Percentiles rank a stretch among this genome's conserved stretches.
Conservation (phyloP, 2,113 vertebrate species). For the Myotis lucifugus region DNA sequence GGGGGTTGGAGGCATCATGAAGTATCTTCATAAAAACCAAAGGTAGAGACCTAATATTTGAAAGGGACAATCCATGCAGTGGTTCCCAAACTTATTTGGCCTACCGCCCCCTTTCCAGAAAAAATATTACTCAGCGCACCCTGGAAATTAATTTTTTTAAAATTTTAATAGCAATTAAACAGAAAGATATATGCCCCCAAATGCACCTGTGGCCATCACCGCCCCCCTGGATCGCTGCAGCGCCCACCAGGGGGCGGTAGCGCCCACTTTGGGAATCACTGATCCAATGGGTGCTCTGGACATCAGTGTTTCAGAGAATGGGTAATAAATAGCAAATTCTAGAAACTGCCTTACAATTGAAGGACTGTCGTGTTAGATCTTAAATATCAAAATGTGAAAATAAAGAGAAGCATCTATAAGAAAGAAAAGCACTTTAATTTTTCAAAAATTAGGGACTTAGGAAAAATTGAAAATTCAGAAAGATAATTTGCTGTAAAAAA, state of each 20-base stretch:
- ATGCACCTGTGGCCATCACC: no score
- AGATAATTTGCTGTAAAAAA: not conserved
- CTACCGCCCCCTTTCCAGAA: no score
- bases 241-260: no score
- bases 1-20: not conserved
- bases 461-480: conserved; percentile 14
- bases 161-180: no score
- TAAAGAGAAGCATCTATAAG: not conserved
- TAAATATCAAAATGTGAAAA: conserved; percentile 30
- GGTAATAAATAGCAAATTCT: not conserved
- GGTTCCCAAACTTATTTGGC: no score
- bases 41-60: not conserved
- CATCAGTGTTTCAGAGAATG: not conserved
- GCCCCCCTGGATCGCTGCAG: no score
- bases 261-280: no score
- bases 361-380: not conserved
- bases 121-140: no score
- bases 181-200: no score
- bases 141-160: no score
- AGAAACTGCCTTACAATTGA: not conserved
- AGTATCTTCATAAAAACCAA: not conserved
- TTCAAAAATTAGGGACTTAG: not conserved
- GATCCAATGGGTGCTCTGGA: not conserved
- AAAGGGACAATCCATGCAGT: not conserved
- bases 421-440: not conserved